A percentile compares a stretch with the other conserved stretches of the same genome.
phyloP scores from a whole-genome alignment of 2,797 vertebrate genomes.

The Chelmon rostratus region DNA sequence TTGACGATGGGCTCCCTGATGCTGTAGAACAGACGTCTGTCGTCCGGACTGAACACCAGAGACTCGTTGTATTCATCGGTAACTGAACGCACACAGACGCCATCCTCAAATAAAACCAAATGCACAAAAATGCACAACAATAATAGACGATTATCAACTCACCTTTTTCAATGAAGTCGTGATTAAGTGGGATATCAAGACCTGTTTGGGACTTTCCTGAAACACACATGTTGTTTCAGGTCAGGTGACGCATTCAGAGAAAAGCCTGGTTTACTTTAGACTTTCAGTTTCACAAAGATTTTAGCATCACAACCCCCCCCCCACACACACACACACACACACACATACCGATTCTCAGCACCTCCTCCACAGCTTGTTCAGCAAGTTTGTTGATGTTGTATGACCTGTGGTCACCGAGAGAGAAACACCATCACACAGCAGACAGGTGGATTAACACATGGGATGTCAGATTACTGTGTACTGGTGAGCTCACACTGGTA shows the following conservation, averaged over 20 bases:
- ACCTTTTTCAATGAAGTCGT: constrained; percentile 90
- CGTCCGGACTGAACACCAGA: constrained; percentile 93
- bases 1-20: constrained; percentile 97
- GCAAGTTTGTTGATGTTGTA: constrained; percentile 98
- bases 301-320: background rate
- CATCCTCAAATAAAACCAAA: background rate
- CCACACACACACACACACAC: constrained; percentile 34
- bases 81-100: constrained; percentile 73
- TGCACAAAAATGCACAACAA: background rate
- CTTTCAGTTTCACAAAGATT: background rate
- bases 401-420: constrained; percentile 87
- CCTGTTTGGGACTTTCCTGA: constrained; percentile 87
- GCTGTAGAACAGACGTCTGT: constrained; percentile 94
- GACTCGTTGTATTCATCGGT: constrained; percentile 94
- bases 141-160: constrained; percentile 23
- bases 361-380: constrained; percentile 93
- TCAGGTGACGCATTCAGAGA: background rate
- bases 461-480: background rate
- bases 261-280: background rate
- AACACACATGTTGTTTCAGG: constrained; percentile 17
- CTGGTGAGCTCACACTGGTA: background rate
- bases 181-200: constrained; percentile 85
- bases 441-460: background rate
- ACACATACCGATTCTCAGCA: constrained; percentile 91
- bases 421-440: background rate